These are phyloP conservation scores for Cybosia mesomella DNA, from an alignment of 2,888 invertebrate genomes.

Conservation along the genomic window DNA sequence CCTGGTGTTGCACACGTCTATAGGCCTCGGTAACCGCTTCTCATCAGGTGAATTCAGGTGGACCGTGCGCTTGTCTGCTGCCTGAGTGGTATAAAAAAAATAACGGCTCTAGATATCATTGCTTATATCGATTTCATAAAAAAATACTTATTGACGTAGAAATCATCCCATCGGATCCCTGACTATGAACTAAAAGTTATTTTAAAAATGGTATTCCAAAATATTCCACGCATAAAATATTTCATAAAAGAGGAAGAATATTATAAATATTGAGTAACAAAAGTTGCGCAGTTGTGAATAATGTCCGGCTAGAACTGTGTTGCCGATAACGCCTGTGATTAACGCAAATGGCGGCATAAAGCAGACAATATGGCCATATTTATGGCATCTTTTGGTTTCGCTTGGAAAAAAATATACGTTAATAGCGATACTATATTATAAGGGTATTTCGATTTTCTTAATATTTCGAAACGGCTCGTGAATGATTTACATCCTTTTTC, in stretches of 20 bases:
- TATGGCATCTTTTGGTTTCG: constrained; percentile 33
- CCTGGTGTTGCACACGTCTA: no score
- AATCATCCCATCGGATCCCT: neutral
- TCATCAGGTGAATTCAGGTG: no score
- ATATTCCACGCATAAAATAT: neutral
- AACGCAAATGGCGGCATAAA: constrained; percentile 56
- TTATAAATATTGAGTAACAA: neutral
- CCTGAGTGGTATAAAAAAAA: no score
- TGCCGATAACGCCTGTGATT: constrained; percentile 47
- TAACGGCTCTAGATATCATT: no score
- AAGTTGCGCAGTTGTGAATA: constrained; percentile 23
- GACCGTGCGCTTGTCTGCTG: no score
- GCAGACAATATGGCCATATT: constrained; percentile 47
- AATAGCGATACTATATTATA: constrained; percentile 14
- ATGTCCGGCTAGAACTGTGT: constrained; percentile 19
- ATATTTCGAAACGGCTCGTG: constrained; percentile 11
- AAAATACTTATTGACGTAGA: no score
- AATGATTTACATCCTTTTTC: neutral
- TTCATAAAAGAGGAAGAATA: neutral
- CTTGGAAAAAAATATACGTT: constrained; percentile 28
- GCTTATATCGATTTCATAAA: no score
- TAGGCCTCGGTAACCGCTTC: no score
- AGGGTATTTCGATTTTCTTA: constrained; percentile 10
- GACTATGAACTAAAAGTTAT: neutral
- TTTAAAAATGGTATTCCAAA: neutral